phyloP scores from a whole-genome alignment of 53 echinoderm and acorn worm genomes.

The Holothuria leucospilota region DNA sequence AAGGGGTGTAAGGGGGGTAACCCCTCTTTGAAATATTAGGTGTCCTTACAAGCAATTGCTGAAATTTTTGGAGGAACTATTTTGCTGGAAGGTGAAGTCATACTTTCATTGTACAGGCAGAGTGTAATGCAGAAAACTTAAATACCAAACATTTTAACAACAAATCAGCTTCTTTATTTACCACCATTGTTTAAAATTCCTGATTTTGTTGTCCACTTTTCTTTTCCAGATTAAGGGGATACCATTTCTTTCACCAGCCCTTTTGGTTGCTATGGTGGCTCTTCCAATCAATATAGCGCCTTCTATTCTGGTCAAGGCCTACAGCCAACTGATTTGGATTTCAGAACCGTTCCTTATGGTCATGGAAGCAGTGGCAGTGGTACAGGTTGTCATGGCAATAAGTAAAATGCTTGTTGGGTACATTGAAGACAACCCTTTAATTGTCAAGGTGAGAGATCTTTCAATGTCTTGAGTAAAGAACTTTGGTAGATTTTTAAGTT shows the following conservation, averaged over 20 bases:
- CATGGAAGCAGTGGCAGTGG: constrained; percentile 85
- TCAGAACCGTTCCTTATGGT: constrained; percentile 85
- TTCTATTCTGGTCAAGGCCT: constrained; percentile 82
- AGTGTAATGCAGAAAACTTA: too few relatives aligned
- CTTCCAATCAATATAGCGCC: constrained; percentile 88
- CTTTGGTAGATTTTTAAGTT: too few relatives aligned
- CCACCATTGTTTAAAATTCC: neutral
- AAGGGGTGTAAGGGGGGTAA: too few relatives aligned
- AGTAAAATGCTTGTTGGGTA: constrained; percentile 70
- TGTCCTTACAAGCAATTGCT: too few relatives aligned
- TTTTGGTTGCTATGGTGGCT: constrained; percentile 74
- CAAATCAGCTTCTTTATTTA: neutral
- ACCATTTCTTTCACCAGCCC: constrained; percentile 76
- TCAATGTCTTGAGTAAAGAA: too few relatives aligned
- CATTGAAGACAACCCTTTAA: constrained; percentile 72
- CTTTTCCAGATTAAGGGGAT: constrained; percentile 67
- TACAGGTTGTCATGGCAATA: constrained; percentile 62
- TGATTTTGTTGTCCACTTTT: neutral
- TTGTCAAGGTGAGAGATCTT: constrained; percentile 73
- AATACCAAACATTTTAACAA: neutral
- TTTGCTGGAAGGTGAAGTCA: too few relatives aligned
- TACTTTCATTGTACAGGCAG: too few relatives aligned
- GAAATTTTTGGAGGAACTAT: too few relatives aligned
- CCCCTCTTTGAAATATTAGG: too few relatives aligned
- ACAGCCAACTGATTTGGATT: constrained; percentile 88